phyloP scores from a whole-genome alignment of 1,140 invertebrate species.

The Cyclina sinensis region DNA sequence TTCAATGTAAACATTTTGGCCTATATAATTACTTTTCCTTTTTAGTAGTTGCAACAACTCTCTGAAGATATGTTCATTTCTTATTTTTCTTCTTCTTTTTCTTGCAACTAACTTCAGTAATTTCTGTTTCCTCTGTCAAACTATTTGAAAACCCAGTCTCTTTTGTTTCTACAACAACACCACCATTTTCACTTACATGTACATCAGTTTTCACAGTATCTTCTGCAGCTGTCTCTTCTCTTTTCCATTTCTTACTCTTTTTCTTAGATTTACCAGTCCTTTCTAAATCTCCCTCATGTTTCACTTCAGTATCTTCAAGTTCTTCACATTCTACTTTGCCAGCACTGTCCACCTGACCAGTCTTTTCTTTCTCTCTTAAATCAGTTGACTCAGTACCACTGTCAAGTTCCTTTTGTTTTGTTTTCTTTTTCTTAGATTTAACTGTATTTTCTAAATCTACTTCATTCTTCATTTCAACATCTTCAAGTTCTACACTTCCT shows the following conservation, averaged over 20 bases:
- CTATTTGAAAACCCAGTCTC: background rate
- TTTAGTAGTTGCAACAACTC: too few relatives aligned
- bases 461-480: background rate
- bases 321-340: background rate
- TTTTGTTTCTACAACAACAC: background rate
- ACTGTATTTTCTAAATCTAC: slow-evolving; percentile 6
- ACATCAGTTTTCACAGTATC: background rate
- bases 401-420: slow-evolving; percentile 1
- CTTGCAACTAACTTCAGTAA: background rate
- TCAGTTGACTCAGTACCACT: background rate
- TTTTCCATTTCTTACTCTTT: slow-evolving; percentile 49
- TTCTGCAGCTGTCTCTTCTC: background rate
- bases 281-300: background rate
- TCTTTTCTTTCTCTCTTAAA: background rate
- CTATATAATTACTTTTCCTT: too few relatives aligned
- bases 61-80: too few relatives aligned
- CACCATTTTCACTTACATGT: background rate
- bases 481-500: background rate
- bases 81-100: slow-evolving; percentile 4
- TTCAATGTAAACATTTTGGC: too few relatives aligned
- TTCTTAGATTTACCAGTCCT: slow-evolving; percentile 1
- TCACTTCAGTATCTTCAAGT: background rate
- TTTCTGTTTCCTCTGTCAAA: background rate
- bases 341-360: background rate
- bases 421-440: slow-evolving; percentile 17